Conservation (phyloP, 2,113 vertebrate species). For the Gasterosteus aculeatus region DNA sequence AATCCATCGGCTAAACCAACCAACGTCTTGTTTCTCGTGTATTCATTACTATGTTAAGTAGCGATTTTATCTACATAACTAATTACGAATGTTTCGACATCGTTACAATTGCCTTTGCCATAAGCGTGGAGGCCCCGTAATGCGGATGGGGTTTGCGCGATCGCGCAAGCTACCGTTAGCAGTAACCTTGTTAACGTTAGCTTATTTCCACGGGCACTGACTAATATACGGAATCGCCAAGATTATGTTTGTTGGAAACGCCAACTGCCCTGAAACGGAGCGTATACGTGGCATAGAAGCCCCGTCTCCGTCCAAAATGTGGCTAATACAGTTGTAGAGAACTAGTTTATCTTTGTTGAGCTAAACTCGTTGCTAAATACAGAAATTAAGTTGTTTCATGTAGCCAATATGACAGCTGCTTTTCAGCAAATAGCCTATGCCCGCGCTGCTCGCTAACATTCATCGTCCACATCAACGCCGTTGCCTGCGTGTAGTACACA, state of each 20-base stretch:
- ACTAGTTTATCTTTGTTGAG: rapidly evolving
- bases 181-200: constrained; percentile 62
- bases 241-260: constrained; percentile 14
- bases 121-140: not conserved
- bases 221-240: constrained; percentile 58
- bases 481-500: not conserved
- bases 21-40: rapidly evolving
- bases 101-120: not conserved
- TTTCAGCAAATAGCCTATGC: constrained; percentile 63
- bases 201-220: constrained; percentile 38
- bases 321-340: rapidly evolving
- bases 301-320: rapidly evolving
- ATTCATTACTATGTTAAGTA: rapidly evolving
- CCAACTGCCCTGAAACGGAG: not conserved
- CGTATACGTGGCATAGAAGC: rapidly evolving
- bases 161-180: constrained; percentile 47
- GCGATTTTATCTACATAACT: rapidly evolving
- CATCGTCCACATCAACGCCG: constrained; percentile 13
- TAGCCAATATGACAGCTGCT: constrained; percentile 59
- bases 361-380: not conserved
- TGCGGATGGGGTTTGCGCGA: constrained; percentile 36
- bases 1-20: not conserved
- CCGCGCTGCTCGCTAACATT: constrained; percentile 50
- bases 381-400: constrained; percentile 18
- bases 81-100: rapidly evolving